These are phyloP conservation scores for Eristalis pertinax DNA, from an alignment of 2,888 invertebrate species.

Conservation along the genomic window DNA sequence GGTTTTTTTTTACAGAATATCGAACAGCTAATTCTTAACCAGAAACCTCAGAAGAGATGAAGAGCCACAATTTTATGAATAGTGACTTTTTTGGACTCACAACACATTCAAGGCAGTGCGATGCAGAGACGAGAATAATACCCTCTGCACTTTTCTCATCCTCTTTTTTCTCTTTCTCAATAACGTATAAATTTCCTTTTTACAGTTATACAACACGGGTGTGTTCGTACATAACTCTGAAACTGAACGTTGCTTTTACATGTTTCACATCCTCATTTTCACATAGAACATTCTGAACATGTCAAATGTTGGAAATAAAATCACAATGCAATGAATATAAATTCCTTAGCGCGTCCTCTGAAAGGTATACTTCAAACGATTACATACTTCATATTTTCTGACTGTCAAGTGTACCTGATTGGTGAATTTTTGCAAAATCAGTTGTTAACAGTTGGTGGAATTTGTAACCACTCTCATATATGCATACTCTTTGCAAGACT, in stretches of 20 bases:
- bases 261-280: neutral
- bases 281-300: neutral
- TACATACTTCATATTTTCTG: neutral
- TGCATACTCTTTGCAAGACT: neutral
- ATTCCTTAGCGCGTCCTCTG: neutral
- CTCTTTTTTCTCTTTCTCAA: too few species aligned
- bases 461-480: neutral
- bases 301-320: neutral
- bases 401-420: neutral
- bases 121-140: too few species aligned
- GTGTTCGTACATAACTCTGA: neutral
- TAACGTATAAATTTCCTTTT: too few species aligned
- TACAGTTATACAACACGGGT: too few species aligned
- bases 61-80: too few species aligned
- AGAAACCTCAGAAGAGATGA: too few species aligned
- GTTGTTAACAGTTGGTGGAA: neutral
- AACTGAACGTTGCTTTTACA: neutral
- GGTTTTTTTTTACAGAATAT: too few species aligned
- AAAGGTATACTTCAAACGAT: neutral
- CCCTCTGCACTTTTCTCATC: too few species aligned
- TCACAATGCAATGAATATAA: neutral
- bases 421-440: neutral
- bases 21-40: too few species aligned
- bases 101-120: too few species aligned
- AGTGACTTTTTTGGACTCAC: too few species aligned